Conservation (phyloP, 2,888 invertebrate species). For the Leptogaster cylindrica region DNA sequence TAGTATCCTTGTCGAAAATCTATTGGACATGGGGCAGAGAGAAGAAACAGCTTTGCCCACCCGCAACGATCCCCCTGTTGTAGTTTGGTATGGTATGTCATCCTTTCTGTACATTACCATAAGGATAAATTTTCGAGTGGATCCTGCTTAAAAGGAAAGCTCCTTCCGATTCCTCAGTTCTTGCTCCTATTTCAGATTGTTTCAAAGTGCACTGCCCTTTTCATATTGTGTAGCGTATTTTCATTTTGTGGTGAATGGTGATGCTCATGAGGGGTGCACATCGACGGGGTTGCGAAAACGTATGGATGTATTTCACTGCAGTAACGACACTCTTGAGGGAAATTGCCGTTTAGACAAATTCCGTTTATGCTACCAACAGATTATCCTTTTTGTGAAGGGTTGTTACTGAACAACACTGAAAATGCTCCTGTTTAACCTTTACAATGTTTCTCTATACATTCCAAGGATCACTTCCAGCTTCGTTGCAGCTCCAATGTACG, state of each 20-base stretch:
- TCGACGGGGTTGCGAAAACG: slow-evolving; percentile 14
- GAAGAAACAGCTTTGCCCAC: too few relatives aligned
- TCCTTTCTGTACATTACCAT: too few relatives aligned
- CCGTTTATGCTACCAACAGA: background rate
- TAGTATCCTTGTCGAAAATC: background rate
- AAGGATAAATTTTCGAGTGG: slow-evolving; percentile 16
- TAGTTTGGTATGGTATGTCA: too few relatives aligned
- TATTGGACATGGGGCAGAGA: too few relatives aligned
- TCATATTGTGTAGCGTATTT: slow-evolving; percentile 8
- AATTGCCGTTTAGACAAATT: slow-evolving; percentile 28
- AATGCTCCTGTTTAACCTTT: too few relatives aligned
- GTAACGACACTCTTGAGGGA: slow-evolving; percentile 24
- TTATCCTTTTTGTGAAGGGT: background rate
- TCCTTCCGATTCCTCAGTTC: slow-evolving; percentile 18
- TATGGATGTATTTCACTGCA: slow-evolving; percentile 18
- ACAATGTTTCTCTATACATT: too few relatives aligned
- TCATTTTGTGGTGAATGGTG: slow-evolving; percentile 25
- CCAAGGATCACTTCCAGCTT: too few relatives aligned
- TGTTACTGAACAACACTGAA: too few relatives aligned
- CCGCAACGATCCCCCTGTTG: too few relatives aligned
- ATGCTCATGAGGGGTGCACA: slow-evolving; percentile 16
- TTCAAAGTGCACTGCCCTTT: slow-evolving; percentile 32
- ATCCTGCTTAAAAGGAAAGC: slow-evolving; percentile 25
- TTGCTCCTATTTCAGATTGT: slow-evolving; percentile 16
- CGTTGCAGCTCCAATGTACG: too few relatives aligned